Percentiles rank a stretch among this genome's conserved stretches.
phyloP scores from a whole-genome alignment of 2,888 invertebrate species.

The Tinea pellionella region DNA sequence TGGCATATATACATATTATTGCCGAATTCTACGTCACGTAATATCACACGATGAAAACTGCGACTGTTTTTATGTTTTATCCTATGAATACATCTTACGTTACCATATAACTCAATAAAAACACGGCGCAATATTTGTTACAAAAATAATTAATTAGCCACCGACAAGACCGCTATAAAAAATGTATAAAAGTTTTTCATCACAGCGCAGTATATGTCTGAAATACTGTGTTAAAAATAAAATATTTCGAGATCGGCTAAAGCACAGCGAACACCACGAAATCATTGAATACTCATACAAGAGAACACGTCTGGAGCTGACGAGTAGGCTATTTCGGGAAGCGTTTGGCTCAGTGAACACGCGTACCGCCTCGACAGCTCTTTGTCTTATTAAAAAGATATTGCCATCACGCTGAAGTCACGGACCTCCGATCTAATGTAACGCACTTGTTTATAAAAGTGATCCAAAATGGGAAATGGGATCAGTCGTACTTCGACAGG shows the following conservation, averaged over 20 bases:
- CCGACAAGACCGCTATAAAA: not conserved
- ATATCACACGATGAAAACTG: slow-evolving; percentile 20
- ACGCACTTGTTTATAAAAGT: slow-evolving; percentile 53
- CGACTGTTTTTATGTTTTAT: too few relatives aligned
- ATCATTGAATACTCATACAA: slow-evolving; percentile 9
- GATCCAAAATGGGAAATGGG: slow-evolving; percentile 59
- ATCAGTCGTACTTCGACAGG: slow-evolving; percentile 45
- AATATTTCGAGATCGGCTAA: slow-evolving; percentile 36
- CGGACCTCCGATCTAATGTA: slow-evolving; percentile 29
- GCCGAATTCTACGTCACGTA: slow-evolving; percentile 22
- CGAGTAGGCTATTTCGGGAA: slow-evolving; percentile 58
- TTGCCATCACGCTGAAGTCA: slow-evolving; percentile 43
- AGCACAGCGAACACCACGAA: slow-evolving; percentile 7
- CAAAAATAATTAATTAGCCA: not conserved
- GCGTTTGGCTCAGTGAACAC: slow-evolving; percentile 32
- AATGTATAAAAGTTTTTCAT: not conserved
- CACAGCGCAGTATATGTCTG: slow-evolving; percentile 6
- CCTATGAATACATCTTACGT: too few relatives aligned
- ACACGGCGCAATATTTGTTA: not conserved
- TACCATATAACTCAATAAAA: not conserved
- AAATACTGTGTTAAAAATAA: slow-evolving; percentile 55
- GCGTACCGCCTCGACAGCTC: slow-evolving; percentile 40
- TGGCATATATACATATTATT: not conserved
- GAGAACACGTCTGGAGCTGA: slow-evolving; percentile 47
- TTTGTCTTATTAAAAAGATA: slow-evolving; percentile 60